Percentiles rank a stretch among this genome's conserved stretches.
These are phyloP conservation scores for Caradrina kadenii DNA, from an alignment of 2,888 invertebrate genomes.

Conservation along the genomic window DNA sequence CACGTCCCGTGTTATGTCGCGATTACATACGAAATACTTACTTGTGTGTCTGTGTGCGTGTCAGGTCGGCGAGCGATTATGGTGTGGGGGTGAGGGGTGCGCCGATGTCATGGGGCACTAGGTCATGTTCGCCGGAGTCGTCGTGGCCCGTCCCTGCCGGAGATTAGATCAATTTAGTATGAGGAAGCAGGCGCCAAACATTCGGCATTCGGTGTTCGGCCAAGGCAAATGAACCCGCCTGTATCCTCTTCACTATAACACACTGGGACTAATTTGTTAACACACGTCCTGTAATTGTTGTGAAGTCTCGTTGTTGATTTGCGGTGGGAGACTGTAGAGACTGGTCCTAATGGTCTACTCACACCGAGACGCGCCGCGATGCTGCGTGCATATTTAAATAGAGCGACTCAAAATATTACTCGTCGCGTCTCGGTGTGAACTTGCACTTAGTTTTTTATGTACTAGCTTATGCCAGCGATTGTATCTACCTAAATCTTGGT, in stretches of 20 bases:
- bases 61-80: conserved; percentile 81
- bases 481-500: no score
- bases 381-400: no score
- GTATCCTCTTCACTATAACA: conserved; percentile 33
- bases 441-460: not conserved
- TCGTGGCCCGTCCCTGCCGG: conserved; percentile 76
- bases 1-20: conserved; percentile 13
- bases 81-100: conserved; percentile 78
- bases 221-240: not conserved
- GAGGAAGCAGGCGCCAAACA: conserved; percentile 30
- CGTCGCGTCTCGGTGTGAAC: no score
- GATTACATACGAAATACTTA: conserved; percentile 69
- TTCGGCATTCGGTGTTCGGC: conserved; percentile 35
- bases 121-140: conserved; percentile 84
- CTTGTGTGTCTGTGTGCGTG: conserved; percentile 77
- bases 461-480: not conserved
- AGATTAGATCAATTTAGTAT: conserved; percentile 63
- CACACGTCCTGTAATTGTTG: conserved; percentile 29
- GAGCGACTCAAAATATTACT: no score
- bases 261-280: conserved; percentile 41
- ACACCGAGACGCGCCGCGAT: no score
- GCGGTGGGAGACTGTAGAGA: conserved; percentile 1
- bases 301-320: conserved; percentile 18
- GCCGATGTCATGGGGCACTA: conserved; percentile 87
- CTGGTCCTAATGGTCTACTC: no score